Evolutionary conservation across 2,888 invertebrate genomes (phyloP).

Genomic region (Hypsopygia costalis): DNA sequence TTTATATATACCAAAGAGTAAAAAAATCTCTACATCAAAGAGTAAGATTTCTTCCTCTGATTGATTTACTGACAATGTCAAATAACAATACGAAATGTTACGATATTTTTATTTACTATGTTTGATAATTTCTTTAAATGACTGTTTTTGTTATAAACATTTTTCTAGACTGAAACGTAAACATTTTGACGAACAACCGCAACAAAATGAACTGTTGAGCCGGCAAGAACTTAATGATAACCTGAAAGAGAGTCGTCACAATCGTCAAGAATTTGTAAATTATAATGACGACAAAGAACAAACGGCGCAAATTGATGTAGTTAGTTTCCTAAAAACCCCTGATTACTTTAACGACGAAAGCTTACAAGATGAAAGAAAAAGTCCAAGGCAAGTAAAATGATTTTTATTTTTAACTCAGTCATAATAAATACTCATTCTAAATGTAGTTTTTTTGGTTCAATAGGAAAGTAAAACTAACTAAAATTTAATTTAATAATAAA

Average conservation of each 20-base stretch:
- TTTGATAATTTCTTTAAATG: conserved; percentile 30
- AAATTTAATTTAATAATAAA: too few relatives aligned
- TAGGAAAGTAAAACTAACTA: too few relatives aligned
- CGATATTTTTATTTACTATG: conserved; percentile 31
- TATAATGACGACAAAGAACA: conserved; percentile 28
- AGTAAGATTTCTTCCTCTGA: too few relatives aligned
- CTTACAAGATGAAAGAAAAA: conserved; percentile 18
- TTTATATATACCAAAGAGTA: too few relatives aligned
- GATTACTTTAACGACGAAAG: conserved; percentile 27
- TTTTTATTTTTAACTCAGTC: too few relatives aligned
- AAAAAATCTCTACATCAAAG: too few relatives aligned
- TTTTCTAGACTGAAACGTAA: conserved; percentile 15
- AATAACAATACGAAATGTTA: conserved; percentile 23
- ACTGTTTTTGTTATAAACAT: conserved; percentile 32
- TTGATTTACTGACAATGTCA: background rate
- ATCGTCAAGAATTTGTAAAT: conserved; percentile 17
- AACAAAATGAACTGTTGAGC: background rate
- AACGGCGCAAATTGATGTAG: conserved; percentile 44
- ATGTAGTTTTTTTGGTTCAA: too few relatives aligned
- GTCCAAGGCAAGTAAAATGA: conserved; percentile 15
- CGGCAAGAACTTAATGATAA: conserved; percentile 1
- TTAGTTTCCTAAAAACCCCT: conserved; percentile 43
- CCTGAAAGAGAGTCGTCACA: conserved; percentile 1
- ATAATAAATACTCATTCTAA: too few relatives aligned
- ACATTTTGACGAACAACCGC: conserved; percentile 1